These are phyloP conservation scores for Pseudolaguvia tuberculata DNA, from an alignment of 2,113 vertebrate species.

Conservation along the genomic window DNA sequence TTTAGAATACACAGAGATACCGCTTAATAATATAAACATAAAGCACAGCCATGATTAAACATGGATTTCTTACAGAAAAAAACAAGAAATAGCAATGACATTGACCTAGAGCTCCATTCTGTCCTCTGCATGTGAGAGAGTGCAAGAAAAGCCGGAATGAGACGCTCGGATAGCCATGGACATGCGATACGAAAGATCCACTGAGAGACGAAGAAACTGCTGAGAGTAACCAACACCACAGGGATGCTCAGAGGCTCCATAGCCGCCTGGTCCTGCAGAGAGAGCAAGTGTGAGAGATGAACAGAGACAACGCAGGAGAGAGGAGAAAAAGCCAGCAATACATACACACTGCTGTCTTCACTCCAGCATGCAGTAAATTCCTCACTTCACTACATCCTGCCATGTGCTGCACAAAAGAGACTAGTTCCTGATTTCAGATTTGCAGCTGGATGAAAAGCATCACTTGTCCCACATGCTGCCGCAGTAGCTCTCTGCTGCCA, in stretches of 20 bases:
- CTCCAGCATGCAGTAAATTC: not conserved
- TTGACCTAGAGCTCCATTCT: conserved; percentile 85
- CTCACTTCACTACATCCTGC: conserved; percentile 10
- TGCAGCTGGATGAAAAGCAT: conserved; percentile 25
- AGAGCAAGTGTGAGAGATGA: not conserved
- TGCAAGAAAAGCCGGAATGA: conserved; percentile 69
- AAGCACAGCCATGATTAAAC: not conserved
- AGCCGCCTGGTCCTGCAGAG: conserved; percentile 49
- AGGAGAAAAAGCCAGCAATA: not conserved
- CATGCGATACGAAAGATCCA: conserved; percentile 75
- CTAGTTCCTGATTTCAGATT: conserved; percentile 15
- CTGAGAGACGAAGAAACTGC: conserved; percentile 77
- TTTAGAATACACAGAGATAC: conserved; percentile 24
- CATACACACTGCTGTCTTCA: not conserved
- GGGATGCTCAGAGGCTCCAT: conserved; percentile 70
- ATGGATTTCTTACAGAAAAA: not conserved
- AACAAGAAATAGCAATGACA: not conserved
- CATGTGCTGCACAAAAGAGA: conserved; percentile 16
- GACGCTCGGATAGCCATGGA: conserved; percentile 67
- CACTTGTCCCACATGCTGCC: conserved; percentile 42
- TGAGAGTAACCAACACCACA: conserved; percentile 55
- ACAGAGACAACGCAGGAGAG: not conserved
- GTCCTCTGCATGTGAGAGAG: conserved; percentile 74
- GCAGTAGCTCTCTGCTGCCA: conserved; percentile 46
- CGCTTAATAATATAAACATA: not conserved